Conservation (phyloP, 1,140 invertebrate species). For the Drosophila azteca region DNA sequence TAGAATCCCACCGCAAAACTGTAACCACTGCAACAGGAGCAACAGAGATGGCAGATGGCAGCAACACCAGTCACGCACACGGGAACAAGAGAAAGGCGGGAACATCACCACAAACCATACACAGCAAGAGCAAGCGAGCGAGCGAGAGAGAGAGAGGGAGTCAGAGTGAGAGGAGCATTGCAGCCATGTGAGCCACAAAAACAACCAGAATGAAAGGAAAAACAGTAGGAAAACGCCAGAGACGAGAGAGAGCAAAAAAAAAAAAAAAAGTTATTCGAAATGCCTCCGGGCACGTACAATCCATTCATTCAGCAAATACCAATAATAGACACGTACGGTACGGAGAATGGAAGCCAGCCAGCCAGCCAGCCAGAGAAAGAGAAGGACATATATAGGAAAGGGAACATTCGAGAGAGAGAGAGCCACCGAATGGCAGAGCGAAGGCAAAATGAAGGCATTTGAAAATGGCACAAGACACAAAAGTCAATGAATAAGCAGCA, state of each 20-base stretch:
- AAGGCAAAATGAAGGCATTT: slow-evolving; percentile 62
- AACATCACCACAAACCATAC: slow-evolving; percentile 16
- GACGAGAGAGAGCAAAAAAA: slow-evolving; percentile 13
- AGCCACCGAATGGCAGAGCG: background rate
- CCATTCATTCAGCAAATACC: slow-evolving; percentile 82
- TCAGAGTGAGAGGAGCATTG: slow-evolving; percentile 42
- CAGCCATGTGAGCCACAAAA: slow-evolving; percentile 14
- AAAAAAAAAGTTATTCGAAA: slow-evolving; percentile 69
- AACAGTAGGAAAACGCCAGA: slow-evolving; percentile 2
- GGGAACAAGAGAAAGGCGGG: slow-evolving; percentile 70
- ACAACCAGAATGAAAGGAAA: slow-evolving; percentile 7
- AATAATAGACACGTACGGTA: slow-evolving; percentile 78
- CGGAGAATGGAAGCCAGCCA: background rate
- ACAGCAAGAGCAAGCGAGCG: slow-evolving; percentile 5
- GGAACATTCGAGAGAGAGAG: background rate
- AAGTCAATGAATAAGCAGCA: slow-evolving; percentile 76
- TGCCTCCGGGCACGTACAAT: slow-evolving; percentile 78
- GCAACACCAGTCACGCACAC: slow-evolving; percentile 2
- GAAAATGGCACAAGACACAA: slow-evolving; percentile 72
- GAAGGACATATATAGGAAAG: slow-evolving; percentile 2
- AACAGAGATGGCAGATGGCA: background rate
- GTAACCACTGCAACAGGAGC: slow-evolving; percentile 30
- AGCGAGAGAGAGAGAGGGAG: slow-evolving; percentile 3
- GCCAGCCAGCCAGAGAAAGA: slow-evolving; percentile 12
- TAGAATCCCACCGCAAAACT: slow-evolving; percentile 76